phyloP scores from a whole-genome alignment of 2,113 vertebrate genomes.

The Ploceus nigricollis region DNA sequence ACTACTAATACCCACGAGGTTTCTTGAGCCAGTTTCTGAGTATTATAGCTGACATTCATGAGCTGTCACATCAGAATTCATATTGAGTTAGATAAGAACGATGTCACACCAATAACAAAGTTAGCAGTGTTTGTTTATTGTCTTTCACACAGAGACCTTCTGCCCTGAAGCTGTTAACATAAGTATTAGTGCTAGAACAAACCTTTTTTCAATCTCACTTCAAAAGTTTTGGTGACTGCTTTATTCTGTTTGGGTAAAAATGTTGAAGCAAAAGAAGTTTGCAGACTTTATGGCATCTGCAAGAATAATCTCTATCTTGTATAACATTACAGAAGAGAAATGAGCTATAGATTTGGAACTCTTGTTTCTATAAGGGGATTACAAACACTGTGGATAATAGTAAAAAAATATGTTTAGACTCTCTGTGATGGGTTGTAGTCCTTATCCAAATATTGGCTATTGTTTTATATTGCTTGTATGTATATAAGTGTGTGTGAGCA shows the following conservation, averaged over 20 bases:
- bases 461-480: not conserved
- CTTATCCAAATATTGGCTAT: not conserved
- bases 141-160: not conserved
- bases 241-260: not conserved
- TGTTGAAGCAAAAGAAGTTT: not conserved
- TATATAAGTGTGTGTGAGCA: not conserved
- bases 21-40: not conserved
- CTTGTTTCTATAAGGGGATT: not conserved
- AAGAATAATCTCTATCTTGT: not conserved
- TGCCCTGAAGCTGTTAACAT: not conserved
- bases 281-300: not conserved
- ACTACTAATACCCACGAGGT: not conserved
- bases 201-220: not conserved
- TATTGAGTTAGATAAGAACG: not conserved
- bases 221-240: not conserved
- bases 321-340: not conserved
- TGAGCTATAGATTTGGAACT: not conserved
- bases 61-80: not conserved
- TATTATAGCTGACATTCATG: not conserved
- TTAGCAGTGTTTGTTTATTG: not conserved
- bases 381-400: not conserved
- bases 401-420: not conserved
- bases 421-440: not conserved
- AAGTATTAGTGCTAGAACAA: not conserved
- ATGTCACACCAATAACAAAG: not conserved